A percentile compares a stretch with the other conserved stretches of the same genome.
Evolutionary conservation across 2,888 invertebrate genomes (phyloP).

Genomic region (Tetrapedia diversipes): DNA sequence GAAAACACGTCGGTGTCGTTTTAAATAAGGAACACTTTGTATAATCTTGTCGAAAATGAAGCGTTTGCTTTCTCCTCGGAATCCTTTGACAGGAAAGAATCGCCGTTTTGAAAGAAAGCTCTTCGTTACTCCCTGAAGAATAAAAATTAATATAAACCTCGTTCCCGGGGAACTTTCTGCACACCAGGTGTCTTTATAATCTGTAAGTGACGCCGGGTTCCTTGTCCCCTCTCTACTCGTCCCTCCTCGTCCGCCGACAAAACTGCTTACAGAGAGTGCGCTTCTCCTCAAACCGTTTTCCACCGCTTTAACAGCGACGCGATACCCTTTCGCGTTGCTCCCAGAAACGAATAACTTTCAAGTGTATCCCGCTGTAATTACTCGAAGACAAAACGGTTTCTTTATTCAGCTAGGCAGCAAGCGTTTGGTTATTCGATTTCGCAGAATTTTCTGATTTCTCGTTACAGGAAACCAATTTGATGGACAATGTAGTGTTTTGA

Average conservation of each 20-base stretch:
- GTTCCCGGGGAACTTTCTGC: conserved; percentile 9
- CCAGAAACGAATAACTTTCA: neutral
- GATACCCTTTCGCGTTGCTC: conserved; percentile 1
- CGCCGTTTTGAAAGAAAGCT: conserved; percentile 2
- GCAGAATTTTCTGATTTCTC: neutral
- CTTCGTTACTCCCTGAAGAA: neutral
- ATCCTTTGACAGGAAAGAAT: conserved; percentile 1
- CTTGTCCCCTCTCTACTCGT: conserved; percentile 1
- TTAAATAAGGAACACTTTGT: neutral
- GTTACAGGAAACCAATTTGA: no score
- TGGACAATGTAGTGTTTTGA: no score
- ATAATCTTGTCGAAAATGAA: neutral
- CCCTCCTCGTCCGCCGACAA: neutral
- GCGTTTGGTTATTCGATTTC: neutral
- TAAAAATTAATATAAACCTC: conserved; percentile 20
- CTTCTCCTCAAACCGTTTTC: conserved; percentile 18
- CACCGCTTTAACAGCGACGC: neutral
- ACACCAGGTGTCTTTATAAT: conserved; percentile 33
- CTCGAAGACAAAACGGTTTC: neutral
- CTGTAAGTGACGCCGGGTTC: conserved; percentile 24
- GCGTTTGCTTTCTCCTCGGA: neutral
- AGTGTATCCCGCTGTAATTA: conserved; percentile 1
- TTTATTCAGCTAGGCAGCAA: neutral
- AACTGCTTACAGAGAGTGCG: neutral
- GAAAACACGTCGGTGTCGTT: neutral